phyloP scores from a whole-genome alignment of 2,797 vertebrate genomes.

The Sebastes hubbsi region DNA sequence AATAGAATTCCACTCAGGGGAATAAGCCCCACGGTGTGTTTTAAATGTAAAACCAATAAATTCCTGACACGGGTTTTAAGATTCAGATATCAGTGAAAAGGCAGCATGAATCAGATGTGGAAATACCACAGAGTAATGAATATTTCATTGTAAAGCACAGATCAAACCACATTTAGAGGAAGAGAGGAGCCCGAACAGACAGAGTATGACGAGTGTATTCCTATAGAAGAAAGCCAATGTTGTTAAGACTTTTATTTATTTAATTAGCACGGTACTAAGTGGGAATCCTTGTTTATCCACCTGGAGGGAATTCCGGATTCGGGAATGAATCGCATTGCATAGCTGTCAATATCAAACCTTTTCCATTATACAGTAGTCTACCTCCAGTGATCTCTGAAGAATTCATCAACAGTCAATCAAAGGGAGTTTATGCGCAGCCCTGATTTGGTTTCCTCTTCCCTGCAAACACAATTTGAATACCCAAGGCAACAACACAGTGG shows the following conservation, averaged over 20 bases:
- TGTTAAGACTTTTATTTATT: conserved; percentile 72
- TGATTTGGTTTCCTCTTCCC: conserved; percentile 72
- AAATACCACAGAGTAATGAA: conserved; percentile 72
- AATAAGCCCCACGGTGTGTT: conserved; percentile 21
- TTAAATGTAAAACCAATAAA: conserved; percentile 70
- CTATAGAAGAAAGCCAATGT: conserved; percentile 53
- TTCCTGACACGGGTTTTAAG: conserved; percentile 57
- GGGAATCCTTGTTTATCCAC: conserved; percentile 72
- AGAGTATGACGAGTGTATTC: not conserved
- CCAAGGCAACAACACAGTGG: conserved; percentile 51
- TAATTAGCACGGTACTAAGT: conserved; percentile 61
- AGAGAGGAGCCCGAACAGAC: conserved; percentile 18
- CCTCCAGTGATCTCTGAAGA: conserved; percentile 77
- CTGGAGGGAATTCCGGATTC: conserved; percentile 69
- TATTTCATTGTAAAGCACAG: conserved; percentile 70
- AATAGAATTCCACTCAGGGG: conserved; percentile 49
- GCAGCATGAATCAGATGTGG: conserved; percentile 56
- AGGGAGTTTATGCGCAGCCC: conserved; percentile 72
- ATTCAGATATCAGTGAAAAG: conserved; percentile 58
- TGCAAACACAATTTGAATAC: conserved; percentile 74
- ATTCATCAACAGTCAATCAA: conserved; percentile 79
- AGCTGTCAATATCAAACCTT: conserved; percentile 77
- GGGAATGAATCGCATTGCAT: conserved; percentile 65
- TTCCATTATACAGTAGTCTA: conserved; percentile 77
- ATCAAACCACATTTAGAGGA: conserved; percentile 56